These are phyloP conservation scores for Hypotaenidia philippensis DNA, from an alignment of 2,797 vertebrate genomes.

Conservation along the genomic window DNA sequence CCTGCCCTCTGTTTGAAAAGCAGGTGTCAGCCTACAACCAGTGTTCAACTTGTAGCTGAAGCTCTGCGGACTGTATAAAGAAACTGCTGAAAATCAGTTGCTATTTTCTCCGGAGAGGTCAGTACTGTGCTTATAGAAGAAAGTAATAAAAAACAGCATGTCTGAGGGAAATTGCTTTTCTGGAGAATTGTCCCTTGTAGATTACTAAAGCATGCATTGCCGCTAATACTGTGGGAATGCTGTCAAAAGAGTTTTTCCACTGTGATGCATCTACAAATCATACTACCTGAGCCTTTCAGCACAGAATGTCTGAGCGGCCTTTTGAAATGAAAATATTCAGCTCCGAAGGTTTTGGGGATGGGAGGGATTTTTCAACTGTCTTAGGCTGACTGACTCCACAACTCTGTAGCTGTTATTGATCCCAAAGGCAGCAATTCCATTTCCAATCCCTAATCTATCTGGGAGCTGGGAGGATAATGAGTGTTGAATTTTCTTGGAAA, in stretches of 20 bases:
- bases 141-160: conserved; percentile 62
- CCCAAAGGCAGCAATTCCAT: conserved; percentile 23
- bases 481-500: conserved; percentile 5
- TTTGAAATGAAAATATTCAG: conserved; percentile 57
- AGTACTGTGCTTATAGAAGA: conserved; percentile 58
- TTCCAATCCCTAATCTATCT: conserved; percentile 26
- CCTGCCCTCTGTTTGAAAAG: conserved; percentile 57
- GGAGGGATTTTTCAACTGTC: conserved; percentile 16
- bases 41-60: conserved; percentile 29
- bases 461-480: background rate
- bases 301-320: conserved; percentile 51
- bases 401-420: conserved; percentile 21
- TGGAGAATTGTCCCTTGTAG: conserved; percentile 67
- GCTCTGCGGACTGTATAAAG: conserved; percentile 35
- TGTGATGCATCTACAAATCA: conserved; percentile 58
- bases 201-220: conserved; percentile 56
- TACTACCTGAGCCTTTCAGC: conserved; percentile 34
- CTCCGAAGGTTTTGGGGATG: conserved; percentile 10
- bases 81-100: conserved; percentile 50
- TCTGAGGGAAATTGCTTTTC: conserved; percentile 71
- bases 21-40: conserved; percentile 55
- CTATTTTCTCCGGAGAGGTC: conserved; percentile 52
- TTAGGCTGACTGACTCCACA: background rate
- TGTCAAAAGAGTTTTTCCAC: conserved; percentile 66
- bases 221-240: conserved; percentile 48